Evolutionary conservation across 2,888 invertebrate species (phyloP), one percentile per base, ranked within the genome.

Genomic region (Julus scandinavius): DNA sequence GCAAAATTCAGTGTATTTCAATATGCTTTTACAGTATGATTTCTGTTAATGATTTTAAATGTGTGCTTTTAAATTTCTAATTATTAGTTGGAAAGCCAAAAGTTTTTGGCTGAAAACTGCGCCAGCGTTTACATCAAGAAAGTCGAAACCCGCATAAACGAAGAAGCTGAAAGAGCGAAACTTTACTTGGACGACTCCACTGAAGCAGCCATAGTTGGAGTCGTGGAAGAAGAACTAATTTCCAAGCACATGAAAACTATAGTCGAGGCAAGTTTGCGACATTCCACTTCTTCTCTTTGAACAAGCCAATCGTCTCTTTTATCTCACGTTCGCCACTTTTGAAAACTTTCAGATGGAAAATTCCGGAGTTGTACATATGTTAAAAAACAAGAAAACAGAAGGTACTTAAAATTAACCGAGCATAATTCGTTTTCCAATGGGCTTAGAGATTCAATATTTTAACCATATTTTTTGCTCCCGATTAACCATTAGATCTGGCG

Each of bases 121-220:
- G 99, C 99, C 89, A 98, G 98, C 89, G 98, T 99, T 92, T 99
- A 99, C 93, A 99, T 99, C 91, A 98, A 97, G 92, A 98, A 98
- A 93, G 99, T 99, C 89, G 99, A 99, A 93, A 96, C 97, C 54
- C 95, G 99, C 92, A 98, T 99, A 90, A 95, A 96, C 90, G 99
- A 99, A 92, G 99, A 99, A 93, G 97, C 98, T 38, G 98, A 99
- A 92, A 94, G 99, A 90, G 99, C 99, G 86, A 97, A 98, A 89
- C 97, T 99, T 92, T 99, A 99, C 94, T 94, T 99, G 89, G 99
- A 99, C 93, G 97, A 98, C 93, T 96, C 97, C 90, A 99, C 99
- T 20, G 99, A 99, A 93, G 95, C 96, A 88, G 95, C 97, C 90
- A 98, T 99, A 91, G 97, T 99, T 11, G 95, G 96, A 92, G 99